A percentile compares a stretch with the other conserved stretches of the same genome.
Evolutionary conservation across 2,113 vertebrate species (phyloP).

Genomic region (Colaptes auratus): DNA sequence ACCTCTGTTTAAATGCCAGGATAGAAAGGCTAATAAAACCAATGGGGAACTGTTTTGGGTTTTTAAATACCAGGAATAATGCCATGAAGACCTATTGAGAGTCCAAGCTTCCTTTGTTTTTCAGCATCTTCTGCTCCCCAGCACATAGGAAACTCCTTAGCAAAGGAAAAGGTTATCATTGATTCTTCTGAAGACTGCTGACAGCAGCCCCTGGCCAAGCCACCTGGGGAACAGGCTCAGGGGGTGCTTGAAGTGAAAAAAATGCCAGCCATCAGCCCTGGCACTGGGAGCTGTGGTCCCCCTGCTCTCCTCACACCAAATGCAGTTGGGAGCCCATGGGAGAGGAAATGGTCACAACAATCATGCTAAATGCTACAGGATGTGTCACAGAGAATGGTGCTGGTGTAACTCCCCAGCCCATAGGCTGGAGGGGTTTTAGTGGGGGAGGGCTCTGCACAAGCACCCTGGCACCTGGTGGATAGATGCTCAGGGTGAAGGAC

Average conservation of each 20-base stretch:
- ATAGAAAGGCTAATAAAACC: constrained; percentile 33
- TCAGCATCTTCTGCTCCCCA: not conserved
- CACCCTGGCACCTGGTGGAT: fast-evolving
- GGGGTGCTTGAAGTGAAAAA: not conserved
- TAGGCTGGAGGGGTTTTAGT: not conserved
- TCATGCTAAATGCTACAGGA: not conserved
- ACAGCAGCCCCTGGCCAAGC: fast-evolving
- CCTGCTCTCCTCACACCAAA: not conserved
- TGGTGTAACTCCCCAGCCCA: not conserved
- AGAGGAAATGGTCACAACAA: fast-evolving
- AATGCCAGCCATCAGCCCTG: constrained; percentile 3
- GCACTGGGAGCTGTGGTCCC: fast-evolving
- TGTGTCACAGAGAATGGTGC: fast-evolving
- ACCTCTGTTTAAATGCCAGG: constrained; percentile 38
- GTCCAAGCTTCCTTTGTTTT: constrained; percentile 43
- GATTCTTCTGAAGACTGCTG: not conserved
- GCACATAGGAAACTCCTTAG: not conserved
- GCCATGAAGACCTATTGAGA: constrained; percentile 15
- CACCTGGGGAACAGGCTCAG: fast-evolving
- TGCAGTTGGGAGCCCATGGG: not conserved
- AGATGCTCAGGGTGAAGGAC: fast-evolving
- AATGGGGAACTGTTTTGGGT: not conserved
- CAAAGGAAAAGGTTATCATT: constrained; percentile 43
- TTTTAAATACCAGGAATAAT: constrained; percentile 52
- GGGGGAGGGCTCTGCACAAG: not conserved